These are phyloP conservation scores for Tetragnatha montana DNA, from an alignment of 2,888 invertebrate species.

Conservation along the genomic window DNA sequence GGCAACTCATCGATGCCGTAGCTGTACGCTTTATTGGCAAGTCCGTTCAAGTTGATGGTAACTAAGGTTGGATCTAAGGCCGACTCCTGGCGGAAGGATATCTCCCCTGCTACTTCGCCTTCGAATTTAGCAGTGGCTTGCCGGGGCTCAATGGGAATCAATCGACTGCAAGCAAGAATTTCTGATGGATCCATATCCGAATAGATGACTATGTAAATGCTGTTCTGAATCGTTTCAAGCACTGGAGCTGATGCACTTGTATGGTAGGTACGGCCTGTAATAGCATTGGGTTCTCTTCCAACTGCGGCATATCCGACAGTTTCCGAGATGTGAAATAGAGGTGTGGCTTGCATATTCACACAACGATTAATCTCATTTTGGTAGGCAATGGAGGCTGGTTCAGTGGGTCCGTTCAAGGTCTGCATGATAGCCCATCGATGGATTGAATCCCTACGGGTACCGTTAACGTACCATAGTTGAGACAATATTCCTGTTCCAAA, in stretches of 20 bases:
- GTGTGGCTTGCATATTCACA: conserved; percentile 64
- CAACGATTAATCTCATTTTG: conserved; percentile 71
- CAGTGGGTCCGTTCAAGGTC: conserved; percentile 38
- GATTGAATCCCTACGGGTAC: conserved; percentile 70
- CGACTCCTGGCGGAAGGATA: conserved; percentile 72
- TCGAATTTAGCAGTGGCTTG: conserved; percentile 72
- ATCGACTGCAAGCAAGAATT: conserved; percentile 70
- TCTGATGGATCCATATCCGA: conserved; percentile 82
- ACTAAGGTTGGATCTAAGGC: conserved; percentile 73
- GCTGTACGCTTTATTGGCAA: conserved; percentile 71
- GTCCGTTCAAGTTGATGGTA: conserved; percentile 78
- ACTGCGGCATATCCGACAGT: conserved; percentile 65
- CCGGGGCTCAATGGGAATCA: conserved; percentile 68
- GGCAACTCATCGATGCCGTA: conserved; percentile 73
- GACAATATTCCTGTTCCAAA: conserved; percentile 71
- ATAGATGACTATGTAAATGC: conserved; percentile 86
- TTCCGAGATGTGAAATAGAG: conserved; percentile 63
- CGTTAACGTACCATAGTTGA: conserved; percentile 70
- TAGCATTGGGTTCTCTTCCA: conserved; percentile 60
- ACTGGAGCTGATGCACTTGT: conserved; percentile 80
- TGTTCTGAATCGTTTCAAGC: conserved; percentile 77
- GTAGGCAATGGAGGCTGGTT: conserved; percentile 41
- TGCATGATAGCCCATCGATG: conserved; percentile 71
- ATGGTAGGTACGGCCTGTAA: conserved; percentile 72
- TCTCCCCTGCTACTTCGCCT: conserved; percentile 66